phyloP scores from a whole-genome alignment of 2,888 invertebrate genomes.

The Zonitis immaculata region DNA sequence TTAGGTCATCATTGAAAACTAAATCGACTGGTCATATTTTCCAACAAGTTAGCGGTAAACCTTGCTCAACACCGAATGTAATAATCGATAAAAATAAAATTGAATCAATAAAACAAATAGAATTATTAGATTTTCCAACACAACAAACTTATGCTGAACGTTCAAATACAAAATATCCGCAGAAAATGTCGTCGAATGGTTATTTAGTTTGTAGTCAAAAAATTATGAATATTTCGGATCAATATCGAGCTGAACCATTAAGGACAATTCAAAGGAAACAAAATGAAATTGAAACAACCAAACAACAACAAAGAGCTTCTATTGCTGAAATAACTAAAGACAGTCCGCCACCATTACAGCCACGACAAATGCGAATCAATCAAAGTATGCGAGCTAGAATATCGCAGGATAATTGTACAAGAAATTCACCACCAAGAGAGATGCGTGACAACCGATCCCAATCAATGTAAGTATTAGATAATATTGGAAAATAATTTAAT shows the following conservation, averaged over 20 bases:
- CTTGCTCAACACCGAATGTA: conserved; percentile 17
- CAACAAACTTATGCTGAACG: conserved; percentile 45
- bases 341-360: conserved; percentile 44
- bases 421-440: conserved; percentile 36
- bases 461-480: conserved; percentile 45
- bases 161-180: conserved; percentile 50
- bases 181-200: conserved; percentile 50
- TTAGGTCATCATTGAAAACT: conserved; percentile 35
- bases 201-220: conserved; percentile 48
- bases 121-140: conserved; percentile 35
- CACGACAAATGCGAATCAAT: conserved; percentile 44
- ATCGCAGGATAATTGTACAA: conserved; percentile 29
- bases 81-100: conserved; percentile 19
- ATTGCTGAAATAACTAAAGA: conserved; percentile 40
- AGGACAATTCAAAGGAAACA: conserved; percentile 30
- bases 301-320: conserved; percentile 37
- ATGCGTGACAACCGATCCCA: conserved; percentile 33
- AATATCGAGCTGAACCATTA: conserved; percentile 44
- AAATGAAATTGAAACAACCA: background rate
- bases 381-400: conserved; percentile 46
- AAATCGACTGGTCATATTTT: conserved; percentile 35
- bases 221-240: conserved; percentile 36
- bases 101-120: conserved; percentile 19
- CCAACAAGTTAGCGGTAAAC: conserved; percentile 38
- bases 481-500: background rate